phyloP scores from a whole-genome alignment of 2,797 vertebrate species.

The Cossypha caffra region DNA sequence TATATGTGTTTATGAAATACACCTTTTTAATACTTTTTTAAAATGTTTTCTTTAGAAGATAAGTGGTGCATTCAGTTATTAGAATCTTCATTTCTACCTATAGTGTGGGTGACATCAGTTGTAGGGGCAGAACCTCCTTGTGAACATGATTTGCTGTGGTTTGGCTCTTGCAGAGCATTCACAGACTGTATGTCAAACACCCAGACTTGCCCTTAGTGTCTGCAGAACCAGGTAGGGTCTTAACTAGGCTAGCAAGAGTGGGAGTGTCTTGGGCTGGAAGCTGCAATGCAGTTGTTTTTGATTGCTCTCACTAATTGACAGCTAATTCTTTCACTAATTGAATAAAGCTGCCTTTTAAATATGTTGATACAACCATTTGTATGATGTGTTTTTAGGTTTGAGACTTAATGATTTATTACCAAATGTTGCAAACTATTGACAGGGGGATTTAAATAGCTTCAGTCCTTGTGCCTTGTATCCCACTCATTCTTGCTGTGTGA shows the following conservation, averaged over 20 bases:
- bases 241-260: not conserved
- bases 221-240: not conserved
- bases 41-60: not conserved
- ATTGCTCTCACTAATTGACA: not conserved
- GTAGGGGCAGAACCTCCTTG: not conserved
- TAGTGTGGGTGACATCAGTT: not conserved
- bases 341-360: not conserved
- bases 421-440: not conserved
- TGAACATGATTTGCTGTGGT: rapidly evolving
- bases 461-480: not conserved
- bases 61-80: not conserved
- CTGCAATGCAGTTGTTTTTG: not conserved
- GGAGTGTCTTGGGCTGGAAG: not conserved
- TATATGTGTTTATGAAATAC: not conserved
- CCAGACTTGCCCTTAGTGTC: rapidly evolving
- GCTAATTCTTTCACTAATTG: not conserved
- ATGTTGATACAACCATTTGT: not conserved
- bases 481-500: not conserved
- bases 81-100: not conserved
- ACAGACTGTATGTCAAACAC: rapidly evolving
- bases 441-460: not conserved
- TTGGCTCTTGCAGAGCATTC: not conserved
- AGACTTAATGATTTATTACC: not conserved
- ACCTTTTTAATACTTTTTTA: not conserved
- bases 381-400: not conserved